Percentiles rank a stretch among this genome's conserved stretches.
phyloP scores from a whole-genome alignment of 2,113 vertebrate genomes.

The Silurus meridionalis region DNA sequence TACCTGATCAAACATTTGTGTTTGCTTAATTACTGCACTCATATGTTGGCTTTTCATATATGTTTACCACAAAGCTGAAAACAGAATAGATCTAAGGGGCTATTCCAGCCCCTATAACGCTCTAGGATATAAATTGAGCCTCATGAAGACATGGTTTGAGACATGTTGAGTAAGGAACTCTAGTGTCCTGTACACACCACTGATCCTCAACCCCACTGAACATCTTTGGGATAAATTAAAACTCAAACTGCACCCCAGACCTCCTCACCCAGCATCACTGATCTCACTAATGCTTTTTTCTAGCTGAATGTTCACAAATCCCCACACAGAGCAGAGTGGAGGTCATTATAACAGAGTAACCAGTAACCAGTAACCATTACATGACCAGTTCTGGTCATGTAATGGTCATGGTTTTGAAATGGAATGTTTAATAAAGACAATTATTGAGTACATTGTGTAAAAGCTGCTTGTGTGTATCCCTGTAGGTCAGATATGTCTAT shows the following conservation, averaged over 20 bases:
- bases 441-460: background rate
- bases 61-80: background rate
- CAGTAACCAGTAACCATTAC: too few relatives aligned
- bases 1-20: background rate
- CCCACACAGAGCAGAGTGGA: background rate
- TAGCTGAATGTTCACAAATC: background rate
- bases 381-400: background rate
- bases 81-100: too few relatives aligned
- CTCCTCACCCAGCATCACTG: background rate
- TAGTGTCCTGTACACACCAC: background rate
- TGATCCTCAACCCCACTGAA: background rate
- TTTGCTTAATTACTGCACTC: background rate
- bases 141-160: background rate
- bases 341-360: background rate
- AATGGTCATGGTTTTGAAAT: background rate
- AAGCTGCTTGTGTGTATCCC: background rate
- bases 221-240: background rate
- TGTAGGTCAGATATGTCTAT: background rate
- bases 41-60: background rate
- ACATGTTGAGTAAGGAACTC: background rate
- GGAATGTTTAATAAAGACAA: background rate
- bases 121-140: background rate
- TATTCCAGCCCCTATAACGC: too few relatives aligned
- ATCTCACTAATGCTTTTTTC: background rate
- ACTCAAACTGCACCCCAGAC: background rate